Evolutionary conservation across 2,797 vertebrate species (phyloP).

Genomic region (Semotilus atromaculatus): DNA sequence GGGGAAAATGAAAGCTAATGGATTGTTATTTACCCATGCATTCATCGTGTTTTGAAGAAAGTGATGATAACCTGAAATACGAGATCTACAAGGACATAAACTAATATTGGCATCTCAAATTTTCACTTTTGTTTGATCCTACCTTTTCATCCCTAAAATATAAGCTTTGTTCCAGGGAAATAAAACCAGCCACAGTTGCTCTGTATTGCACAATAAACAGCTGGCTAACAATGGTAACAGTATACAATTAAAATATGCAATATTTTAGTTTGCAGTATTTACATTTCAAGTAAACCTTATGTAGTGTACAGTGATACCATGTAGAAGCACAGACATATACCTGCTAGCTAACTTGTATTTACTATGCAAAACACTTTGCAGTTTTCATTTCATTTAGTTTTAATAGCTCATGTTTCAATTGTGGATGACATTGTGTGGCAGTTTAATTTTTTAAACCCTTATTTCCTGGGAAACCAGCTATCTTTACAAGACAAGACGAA

Average conservation of each 20-base stretch:
- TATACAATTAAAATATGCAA: slow-evolving; percentile 12
- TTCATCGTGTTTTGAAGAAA: background rate
- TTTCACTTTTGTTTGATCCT: background rate
- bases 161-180: background rate
- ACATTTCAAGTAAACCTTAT: slow-evolving; percentile 29
- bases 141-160: background rate
- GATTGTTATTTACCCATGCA: background rate
- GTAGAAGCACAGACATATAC: slow-evolving; percentile 12
- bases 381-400: slow-evolving; percentile 23
- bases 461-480: background rate
- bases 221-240: slow-evolving; percentile 9
- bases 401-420: slow-evolving; percentile 1
- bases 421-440: background rate
- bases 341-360: slow-evolving; percentile 14
- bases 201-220: slow-evolving; percentile 11
- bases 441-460: background rate
- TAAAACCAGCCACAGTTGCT: slow-evolving; percentile 4
- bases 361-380: slow-evolving; percentile 16
- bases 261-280: slow-evolving; percentile 10
- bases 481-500: background rate
- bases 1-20: background rate
- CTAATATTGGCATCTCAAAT: background rate
- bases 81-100: background rate
- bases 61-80: background rate
- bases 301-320: slow-evolving; percentile 23